These are phyloP conservation scores for Andrena dorsata DNA, from an alignment of 2,888 invertebrate genomes.

Conservation along the genomic window DNA sequence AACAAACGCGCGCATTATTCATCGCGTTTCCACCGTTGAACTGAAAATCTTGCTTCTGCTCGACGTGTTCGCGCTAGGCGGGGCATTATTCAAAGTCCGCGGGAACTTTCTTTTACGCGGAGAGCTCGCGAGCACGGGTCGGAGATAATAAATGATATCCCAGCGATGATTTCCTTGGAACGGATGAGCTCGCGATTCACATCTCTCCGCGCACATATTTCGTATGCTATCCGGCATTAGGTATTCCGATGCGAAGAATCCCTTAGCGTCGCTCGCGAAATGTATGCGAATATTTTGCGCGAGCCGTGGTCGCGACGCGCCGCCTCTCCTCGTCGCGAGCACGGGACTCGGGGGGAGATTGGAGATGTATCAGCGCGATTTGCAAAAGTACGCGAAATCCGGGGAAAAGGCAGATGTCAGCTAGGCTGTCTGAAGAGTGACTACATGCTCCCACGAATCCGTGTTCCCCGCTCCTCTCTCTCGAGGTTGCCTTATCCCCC, in stretches of 20 bases:
- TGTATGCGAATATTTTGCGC: slow-evolving; percentile 78
- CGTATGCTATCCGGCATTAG: background rate
- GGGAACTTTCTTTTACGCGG: slow-evolving; percentile 11
- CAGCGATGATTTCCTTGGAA: slow-evolving; percentile 6
- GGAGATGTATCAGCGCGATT: slow-evolving; percentile 74
- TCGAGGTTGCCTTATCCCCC: slow-evolving; percentile 50
- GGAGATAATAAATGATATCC: slow-evolving; percentile 19
- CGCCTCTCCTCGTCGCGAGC: slow-evolving; percentile 14
- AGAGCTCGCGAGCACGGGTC: background rate
- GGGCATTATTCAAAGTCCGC: background rate
- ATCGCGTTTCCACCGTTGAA: background rate
- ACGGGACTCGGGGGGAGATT: slow-evolving; percentile 46
- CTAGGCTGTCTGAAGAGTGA: slow-evolving; percentile 62
- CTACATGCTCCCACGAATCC: slow-evolving; percentile 48
- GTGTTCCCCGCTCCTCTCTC: slow-evolving; percentile 43
- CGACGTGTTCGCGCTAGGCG: background rate
- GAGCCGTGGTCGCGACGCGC: slow-evolving; percentile 14
- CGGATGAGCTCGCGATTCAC: slow-evolving; percentile 17
- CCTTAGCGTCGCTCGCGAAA: slow-evolving; percentile 46
- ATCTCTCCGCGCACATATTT: slow-evolving; percentile 13
- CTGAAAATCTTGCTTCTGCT: slow-evolving; percentile 1
- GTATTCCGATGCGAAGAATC: slow-evolving; percentile 20
- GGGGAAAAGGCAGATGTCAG: slow-evolving; percentile 75
- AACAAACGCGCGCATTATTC: slow-evolving; percentile 39
- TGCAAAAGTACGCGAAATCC: slow-evolving; percentile 72